A percentile compares a stretch with the other conserved stretches of the same genome.
Conservation (phyloP, 30 jellyfish, hydroid and myxozoan species). For the Cassiopea xamachana region DNA sequence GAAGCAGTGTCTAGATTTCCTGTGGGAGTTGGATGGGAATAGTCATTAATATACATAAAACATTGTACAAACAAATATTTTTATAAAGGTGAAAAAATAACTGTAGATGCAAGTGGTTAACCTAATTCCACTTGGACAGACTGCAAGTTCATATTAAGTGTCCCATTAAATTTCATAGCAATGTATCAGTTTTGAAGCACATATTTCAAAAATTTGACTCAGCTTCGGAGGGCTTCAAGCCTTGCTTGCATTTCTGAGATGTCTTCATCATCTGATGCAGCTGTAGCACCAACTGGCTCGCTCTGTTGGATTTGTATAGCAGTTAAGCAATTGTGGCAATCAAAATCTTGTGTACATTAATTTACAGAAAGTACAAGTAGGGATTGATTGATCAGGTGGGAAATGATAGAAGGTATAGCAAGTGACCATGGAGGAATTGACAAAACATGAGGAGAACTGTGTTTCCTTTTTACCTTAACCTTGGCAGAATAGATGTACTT, state of each 20-base stretch:
- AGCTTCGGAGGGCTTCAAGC: slow-evolving; percentile 91
- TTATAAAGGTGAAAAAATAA: too few species aligned
- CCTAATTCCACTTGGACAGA: background rate
- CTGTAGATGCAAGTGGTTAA: too few species aligned
- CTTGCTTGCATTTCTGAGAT: slow-evolving; percentile 98
- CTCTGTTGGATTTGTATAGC: slow-evolving; percentile 2
- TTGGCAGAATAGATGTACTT: too few species aligned
- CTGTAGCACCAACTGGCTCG: slow-evolving; percentile 80
- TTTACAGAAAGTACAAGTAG: background rate
- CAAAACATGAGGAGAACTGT: background rate
- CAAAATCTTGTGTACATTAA: too few species aligned
- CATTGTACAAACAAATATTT: too few species aligned
- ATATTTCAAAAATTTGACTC: background rate
- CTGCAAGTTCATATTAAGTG: background rate
- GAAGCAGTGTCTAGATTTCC: too few species aligned
- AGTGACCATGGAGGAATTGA: background rate
- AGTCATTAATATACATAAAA: too few species aligned
- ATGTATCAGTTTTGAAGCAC: background rate
- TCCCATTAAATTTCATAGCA: background rate
- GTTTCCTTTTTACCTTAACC: background rate
- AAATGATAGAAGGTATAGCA: background rate
- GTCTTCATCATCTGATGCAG: slow-evolving; percentile 78
- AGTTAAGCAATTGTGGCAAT: background rate
- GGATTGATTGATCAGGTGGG: background rate
- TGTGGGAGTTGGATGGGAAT: too few species aligned